These are phyloP conservation scores for Pogonophryne albipinna DNA, from an alignment of 2,797 vertebrate species.

Conservation along the genomic window DNA sequence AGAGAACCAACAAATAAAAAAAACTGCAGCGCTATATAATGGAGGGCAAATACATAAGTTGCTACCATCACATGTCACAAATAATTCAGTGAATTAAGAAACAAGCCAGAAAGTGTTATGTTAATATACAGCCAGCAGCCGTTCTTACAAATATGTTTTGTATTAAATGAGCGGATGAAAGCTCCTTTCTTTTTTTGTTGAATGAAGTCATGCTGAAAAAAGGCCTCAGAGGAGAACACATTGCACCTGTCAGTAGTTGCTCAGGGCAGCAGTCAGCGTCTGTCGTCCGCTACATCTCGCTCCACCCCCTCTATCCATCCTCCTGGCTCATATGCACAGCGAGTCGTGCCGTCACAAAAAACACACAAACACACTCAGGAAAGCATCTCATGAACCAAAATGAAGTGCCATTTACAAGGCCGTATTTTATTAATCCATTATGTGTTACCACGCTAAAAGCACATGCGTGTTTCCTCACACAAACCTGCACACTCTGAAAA, in stretches of 20 bases:
- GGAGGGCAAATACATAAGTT: background rate
- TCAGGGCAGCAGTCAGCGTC: constrained; percentile 68
- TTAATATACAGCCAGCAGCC: background rate
- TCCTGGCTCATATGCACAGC: constrained; percentile 44
- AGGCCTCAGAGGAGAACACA: constrained; percentile 59
- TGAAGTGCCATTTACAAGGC: constrained; percentile 47
- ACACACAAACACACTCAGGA: constrained; percentile 42
- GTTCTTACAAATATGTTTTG: constrained; percentile 22
- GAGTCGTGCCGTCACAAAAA: constrained; percentile 6
- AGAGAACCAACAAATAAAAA: constrained; percentile 43
- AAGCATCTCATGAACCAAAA: constrained; percentile 56
- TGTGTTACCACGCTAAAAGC: constrained; percentile 19
- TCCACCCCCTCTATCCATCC: constrained; percentile 45
- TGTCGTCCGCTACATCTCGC: constrained; percentile 51
- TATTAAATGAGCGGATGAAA: constrained; percentile 32
- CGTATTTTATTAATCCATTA: constrained; percentile 57
- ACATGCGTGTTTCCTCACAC: constrained; percentile 26
- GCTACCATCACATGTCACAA: background rate
- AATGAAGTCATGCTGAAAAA: constrained; percentile 73
- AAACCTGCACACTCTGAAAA: constrained; percentile 35
- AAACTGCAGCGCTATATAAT: background rate
- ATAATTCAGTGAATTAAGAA: constrained; percentile 12
- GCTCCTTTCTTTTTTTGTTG: constrained; percentile 10
- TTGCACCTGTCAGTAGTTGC: constrained; percentile 75
- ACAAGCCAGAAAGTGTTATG: constrained; percentile 22